Conservation (phyloP, 1,140 invertebrate species). For the Hycleus phaleratus region DNA sequence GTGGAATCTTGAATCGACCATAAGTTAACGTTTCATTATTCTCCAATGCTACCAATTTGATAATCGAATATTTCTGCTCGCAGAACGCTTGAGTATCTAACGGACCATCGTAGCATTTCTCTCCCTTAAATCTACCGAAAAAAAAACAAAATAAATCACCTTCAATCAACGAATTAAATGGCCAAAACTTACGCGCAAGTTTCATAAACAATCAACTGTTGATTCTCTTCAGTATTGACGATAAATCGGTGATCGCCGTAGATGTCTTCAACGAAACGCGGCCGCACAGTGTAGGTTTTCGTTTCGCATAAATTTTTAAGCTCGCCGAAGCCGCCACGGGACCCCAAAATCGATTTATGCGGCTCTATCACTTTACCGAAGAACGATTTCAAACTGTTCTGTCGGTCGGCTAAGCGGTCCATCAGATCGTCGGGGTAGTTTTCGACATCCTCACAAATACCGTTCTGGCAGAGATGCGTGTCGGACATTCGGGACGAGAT, state of each 20-base stretch:
- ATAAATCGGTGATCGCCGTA: background rate
- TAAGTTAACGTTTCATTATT: conserved; percentile 21
- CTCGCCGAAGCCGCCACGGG: background rate
- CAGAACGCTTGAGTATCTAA: conserved; percentile 6
- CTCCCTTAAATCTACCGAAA: too few species aligned
- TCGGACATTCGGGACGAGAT: too few species aligned
- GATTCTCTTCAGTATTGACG: background rate
- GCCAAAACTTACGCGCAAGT: conserved; percentile 26
- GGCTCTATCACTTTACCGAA: background rate
- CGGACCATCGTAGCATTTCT: too few species aligned
- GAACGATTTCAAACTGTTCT: background rate
- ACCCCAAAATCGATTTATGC: background rate
- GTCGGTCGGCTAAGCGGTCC: background rate
- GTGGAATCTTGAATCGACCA: conserved; percentile 26
- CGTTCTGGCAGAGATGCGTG: background rate
- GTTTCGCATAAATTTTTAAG: too few species aligned
- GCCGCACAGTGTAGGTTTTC: background rate
- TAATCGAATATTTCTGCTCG: conserved; percentile 25
- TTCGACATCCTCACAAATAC: background rate
- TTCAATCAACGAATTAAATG: background rate
- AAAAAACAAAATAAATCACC: background rate
- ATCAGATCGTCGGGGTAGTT: background rate
- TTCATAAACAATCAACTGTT: conserved; percentile 20
- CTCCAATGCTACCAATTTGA: conserved; percentile 21
- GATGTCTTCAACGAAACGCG: background rate